Conservation (phyloP, 1,140 invertebrate species). For the Lysiphlebus fabarum region DNA sequence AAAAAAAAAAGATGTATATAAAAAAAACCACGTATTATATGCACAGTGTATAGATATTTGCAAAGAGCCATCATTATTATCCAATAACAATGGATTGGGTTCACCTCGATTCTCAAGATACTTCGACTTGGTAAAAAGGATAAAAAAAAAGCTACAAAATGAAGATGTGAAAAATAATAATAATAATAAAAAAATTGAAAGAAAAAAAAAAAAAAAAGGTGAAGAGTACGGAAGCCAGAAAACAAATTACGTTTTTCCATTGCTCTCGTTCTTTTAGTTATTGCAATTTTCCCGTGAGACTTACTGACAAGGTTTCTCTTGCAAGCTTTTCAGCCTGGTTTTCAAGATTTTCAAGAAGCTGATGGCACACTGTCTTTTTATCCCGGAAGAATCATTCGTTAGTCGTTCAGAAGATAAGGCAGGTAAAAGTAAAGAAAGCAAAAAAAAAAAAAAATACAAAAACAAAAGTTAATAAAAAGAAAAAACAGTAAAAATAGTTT, state of each 20-base stretch:
- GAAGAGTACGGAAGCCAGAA: constrained; percentile 32
- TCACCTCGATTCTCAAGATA: constrained; percentile 25
- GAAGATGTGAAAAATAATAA: constrained; percentile 7
- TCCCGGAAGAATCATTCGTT: constrained; percentile 44
- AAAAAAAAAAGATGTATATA: constrained; percentile 4
- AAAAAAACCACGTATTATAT: constrained; percentile 1
- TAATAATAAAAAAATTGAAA: constrained; percentile 5
- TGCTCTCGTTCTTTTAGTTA: constrained; percentile 27
- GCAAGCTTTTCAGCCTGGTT: constrained; percentile 34
- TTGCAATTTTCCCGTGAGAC: constrained; percentile 39
- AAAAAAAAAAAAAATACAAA: constrained; percentile 4
- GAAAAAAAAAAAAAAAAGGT: constrained; percentile 18
- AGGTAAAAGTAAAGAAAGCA: not conserved
- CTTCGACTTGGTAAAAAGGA: constrained; percentile 19
- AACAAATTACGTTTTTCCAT: constrained; percentile 40
- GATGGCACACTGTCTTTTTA: constrained; percentile 44
- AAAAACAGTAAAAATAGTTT: not conserved
- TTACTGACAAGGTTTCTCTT: constrained; percentile 29
- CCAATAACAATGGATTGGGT: constrained; percentile 30
- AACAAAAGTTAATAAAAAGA: not conserved
- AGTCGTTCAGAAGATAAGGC: constrained; percentile 18
- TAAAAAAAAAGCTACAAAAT: constrained; percentile 14
- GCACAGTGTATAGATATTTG: not conserved
- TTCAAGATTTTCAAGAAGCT: constrained; percentile 31
- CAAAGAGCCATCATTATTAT: constrained; percentile 18